These are phyloP conservation scores for Desoria tigrina DNA, from an alignment of 2,888 invertebrate species.

Conservation along the genomic window DNA sequence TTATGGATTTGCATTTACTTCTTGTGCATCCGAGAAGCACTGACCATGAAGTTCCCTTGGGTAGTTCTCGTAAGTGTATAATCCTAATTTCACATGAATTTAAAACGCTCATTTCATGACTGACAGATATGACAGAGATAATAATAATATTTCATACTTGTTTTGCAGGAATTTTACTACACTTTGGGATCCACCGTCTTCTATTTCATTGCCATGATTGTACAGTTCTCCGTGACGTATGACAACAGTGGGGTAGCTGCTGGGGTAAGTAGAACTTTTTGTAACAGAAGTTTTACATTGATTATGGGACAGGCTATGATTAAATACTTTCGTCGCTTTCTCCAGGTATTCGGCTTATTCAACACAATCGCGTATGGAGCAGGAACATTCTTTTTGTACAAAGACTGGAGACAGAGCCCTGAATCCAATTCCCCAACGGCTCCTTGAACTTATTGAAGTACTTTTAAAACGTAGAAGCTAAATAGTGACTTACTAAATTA, in stretches of 20 bases:
- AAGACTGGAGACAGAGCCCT: conserved; percentile 48
- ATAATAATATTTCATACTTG: conserved; percentile 6
- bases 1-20: conserved; percentile 80
- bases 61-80: conserved; percentile 71
- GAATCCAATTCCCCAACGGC: conserved; percentile 13
- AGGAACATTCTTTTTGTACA: conserved; percentile 72
- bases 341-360: conserved; percentile 71
- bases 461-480: too few species aligned
- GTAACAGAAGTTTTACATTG: conserved; percentile 5
- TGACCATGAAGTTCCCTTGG: conserved; percentile 80
- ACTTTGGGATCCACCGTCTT: conserved; percentile 69
- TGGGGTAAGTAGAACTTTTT: conserved; percentile 65
- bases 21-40: conserved; percentile 74
- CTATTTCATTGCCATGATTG: conserved; percentile 78
- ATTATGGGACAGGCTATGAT: conserved; percentile 1
- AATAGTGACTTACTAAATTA: too few species aligned
- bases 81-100: background rate
- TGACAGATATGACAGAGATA: background rate
- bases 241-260: conserved; percentile 63
- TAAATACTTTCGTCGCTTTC: too few species aligned
- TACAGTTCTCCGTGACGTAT: conserved; percentile 65
- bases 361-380: conserved; percentile 77
- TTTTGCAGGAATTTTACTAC: conserved; percentile 77
- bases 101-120: background rate
- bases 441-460: too few species aligned